Evolutionary conservation across 2,113 vertebrate species (phyloP), one percentile per base, ranked within the genome.

Genomic region (Copsychus sechellarum): DNA sequence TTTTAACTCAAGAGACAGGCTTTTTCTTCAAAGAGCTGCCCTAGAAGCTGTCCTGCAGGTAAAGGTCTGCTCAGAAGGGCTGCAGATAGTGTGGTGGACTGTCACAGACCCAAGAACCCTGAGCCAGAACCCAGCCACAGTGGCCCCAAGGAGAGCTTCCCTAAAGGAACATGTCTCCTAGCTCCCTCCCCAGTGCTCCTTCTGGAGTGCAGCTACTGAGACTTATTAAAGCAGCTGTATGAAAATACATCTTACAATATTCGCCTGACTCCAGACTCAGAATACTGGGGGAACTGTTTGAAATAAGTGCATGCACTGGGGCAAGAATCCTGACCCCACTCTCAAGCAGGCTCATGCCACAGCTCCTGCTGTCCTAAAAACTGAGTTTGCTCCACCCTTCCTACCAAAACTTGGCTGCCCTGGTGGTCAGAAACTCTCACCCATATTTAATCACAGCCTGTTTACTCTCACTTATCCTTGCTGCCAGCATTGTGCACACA

Each of bases 281-380:
- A 87, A 23, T 8, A 38, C 1, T 12, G 4, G 6, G 20, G 8
- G 21, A 62, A 62, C 6, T 79, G 33, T 36, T 45, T 0, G 0
- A 84, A 25, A 4, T 29, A 58, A 62, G 8, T 34, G 19, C 20
- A 54, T 8, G 13, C 0, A 2, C n/a, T 78, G 17, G 16, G 40
- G 62, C 8, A 78, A 69, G 24, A 80, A 53, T 14, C 24, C 34
- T 34, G 48, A 38, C 14, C 14, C 29, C 20, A 43, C 23, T 84
- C 28, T 28, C 38, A 29, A 36, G 20, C 8, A 54, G 34, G 38
- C 7, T 74, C 0, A 0, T 42, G 28, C 6, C 71, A 82, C 51
- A 82, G 24, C 14, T 81, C 14, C 5, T 3, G 2, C 26, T 11
- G 11, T 29, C 50, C 76, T 25, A 61, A 70, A 78, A 90, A 28